Conservation (phyloP, 2,113 vertebrate genomes). For the Gymnorhina tibicen region DNA sequence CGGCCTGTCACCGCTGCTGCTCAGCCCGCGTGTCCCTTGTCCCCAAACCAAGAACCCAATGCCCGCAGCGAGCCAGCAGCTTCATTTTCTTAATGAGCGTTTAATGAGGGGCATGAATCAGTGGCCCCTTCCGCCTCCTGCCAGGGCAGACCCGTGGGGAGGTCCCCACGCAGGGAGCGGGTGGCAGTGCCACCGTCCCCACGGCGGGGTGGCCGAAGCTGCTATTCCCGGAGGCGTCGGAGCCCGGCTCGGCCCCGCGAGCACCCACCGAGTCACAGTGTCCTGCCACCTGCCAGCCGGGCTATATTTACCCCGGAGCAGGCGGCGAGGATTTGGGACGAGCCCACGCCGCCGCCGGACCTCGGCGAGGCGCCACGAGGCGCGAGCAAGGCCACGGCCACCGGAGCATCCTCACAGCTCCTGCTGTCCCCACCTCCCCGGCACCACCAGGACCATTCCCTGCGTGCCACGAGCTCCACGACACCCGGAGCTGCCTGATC, state of each 20-base stretch:
- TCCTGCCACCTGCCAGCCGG: neutral
- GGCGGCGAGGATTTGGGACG: neutral
- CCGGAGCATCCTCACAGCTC: neutral
- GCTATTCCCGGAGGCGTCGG: neutral
- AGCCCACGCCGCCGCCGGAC: rapidly evolving
- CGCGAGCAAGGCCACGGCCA: rapidly evolving
- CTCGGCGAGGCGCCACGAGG: rapidly evolving
- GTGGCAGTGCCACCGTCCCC: neutral
- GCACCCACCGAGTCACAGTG: neutral
- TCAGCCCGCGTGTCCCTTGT: rapidly evolving
- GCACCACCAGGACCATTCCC: rapidly evolving
- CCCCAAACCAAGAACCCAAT: neutral
- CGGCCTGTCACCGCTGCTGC: neutral
- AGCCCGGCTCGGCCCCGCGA: neutral
- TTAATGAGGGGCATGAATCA: slow-evolving; percentile 34
- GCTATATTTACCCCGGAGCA: neutral
- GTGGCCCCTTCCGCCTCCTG: neutral
- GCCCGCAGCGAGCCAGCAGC: neutral
- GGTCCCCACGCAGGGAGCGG: rapidly evolving
- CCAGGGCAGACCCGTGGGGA: neutral
- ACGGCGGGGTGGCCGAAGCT: neutral
- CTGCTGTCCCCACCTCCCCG: rapidly evolving
- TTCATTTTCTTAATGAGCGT: slow-evolving; percentile 8
- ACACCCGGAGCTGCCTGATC: rapidly evolving
- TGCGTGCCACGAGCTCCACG: rapidly evolving